Evolutionary conservation across 1,140 invertebrate genomes (phyloP).

Genomic region (Drosophila sulfurigaster): DNA sequence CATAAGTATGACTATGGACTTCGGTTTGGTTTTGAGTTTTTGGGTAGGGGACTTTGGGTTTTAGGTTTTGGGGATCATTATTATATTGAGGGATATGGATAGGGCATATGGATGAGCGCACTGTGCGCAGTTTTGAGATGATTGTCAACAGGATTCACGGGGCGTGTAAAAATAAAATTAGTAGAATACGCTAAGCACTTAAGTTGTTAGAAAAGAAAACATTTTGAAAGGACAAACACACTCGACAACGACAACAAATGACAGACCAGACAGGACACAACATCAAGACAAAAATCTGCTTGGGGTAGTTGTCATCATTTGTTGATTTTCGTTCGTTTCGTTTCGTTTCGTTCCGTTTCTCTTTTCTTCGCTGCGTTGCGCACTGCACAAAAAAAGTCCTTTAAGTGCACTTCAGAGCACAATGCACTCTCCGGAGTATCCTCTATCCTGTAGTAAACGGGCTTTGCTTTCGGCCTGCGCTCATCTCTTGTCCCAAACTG

Average conservation of each 20-base stretch:
- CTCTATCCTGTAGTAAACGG: constrained; percentile 13
- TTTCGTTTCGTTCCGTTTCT: constrained; percentile 37
- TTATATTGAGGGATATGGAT: constrained; percentile 45
- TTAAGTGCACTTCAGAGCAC: constrained; percentile 80
- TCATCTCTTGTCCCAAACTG: constrained; percentile 32
- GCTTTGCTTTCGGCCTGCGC: constrained; percentile 6
- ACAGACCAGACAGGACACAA: constrained; percentile 28
- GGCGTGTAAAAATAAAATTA: constrained; percentile 73
- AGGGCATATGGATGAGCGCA: constrained; percentile 63
- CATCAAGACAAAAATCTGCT: constrained; percentile 21
- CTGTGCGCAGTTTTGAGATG: constrained; percentile 57
- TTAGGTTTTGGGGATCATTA: constrained; percentile 40
- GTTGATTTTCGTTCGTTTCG: constrained; percentile 60
- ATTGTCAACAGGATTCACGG: constrained; percentile 71
- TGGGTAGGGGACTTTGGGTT: neutral
- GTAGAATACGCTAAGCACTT: constrained; percentile 74
- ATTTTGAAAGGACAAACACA: constrained; percentile 82
- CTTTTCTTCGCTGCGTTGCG: constrained; percentile 48
- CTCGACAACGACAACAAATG: constrained; percentile 32
- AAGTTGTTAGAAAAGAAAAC: constrained; percentile 81
- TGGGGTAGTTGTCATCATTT: constrained; percentile 79
- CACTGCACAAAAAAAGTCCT: constrained; percentile 57
- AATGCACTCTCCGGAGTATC: constrained; percentile 64
- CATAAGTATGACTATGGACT: neutral
- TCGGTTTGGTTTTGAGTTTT: neutral